phyloP scores from a whole-genome alignment of 2,797 vertebrate species.

The Limosa lapponica region DNA sequence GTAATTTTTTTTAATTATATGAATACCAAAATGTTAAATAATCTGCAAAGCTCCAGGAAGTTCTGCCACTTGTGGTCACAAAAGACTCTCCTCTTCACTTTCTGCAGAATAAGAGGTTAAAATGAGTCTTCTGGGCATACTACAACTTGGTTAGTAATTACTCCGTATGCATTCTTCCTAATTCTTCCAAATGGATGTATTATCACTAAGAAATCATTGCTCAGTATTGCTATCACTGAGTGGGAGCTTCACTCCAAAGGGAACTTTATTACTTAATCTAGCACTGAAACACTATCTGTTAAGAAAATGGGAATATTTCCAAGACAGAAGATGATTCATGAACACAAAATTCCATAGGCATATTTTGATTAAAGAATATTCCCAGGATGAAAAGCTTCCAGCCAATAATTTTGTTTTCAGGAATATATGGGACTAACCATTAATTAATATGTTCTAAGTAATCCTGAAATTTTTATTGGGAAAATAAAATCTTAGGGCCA shows the following conservation, averaged over 20 bases:
- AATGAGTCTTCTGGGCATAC: neutral
- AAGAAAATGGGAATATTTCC: neutral
- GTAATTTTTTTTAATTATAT: neutral
- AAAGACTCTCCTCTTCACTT: neutral
- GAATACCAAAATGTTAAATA: neutral
- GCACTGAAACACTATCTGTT: neutral
- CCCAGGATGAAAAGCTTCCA: neutral
- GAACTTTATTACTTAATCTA: neutral
- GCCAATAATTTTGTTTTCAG: neutral
- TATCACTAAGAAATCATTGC: neutral
- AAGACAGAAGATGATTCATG: neutral
- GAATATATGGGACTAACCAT: neutral
- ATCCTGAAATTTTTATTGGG: neutral
- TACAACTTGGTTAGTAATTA: neutral
- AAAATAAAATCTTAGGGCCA: neutral
- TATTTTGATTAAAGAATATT: conserved; percentile 4
- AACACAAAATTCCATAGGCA: neutral
- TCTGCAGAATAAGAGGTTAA: neutral
- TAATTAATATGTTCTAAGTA: neutral
- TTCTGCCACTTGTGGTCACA: neutral
- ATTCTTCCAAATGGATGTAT: neutral
- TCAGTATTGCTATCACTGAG: neutral
- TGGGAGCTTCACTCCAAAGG: neutral
- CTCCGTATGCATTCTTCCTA: neutral
- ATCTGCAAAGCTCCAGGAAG: neutral